Conservation (phyloP, 1,140 invertebrate genomes). For the Microplitis mediator region DNA sequence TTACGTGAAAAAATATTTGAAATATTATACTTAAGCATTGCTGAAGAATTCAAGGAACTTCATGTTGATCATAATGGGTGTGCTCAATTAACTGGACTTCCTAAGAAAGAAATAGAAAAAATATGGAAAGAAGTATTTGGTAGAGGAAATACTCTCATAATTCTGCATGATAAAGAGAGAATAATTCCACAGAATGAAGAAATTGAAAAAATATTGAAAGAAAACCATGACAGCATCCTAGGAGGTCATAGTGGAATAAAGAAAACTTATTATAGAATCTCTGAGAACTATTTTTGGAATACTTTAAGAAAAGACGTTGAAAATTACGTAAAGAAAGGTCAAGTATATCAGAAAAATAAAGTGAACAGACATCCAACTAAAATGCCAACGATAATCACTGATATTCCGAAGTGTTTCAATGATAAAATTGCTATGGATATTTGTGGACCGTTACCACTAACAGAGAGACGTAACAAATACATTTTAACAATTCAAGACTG, state of each 20-base stretch:
- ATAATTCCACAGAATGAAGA: neutral
- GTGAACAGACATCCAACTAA: conserved; percentile 3
- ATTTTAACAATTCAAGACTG: conserved; percentile 25
- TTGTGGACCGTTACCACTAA: too few relatives aligned
- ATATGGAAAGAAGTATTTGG: conserved; percentile 5
- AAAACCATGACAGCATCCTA: conserved; percentile 18
- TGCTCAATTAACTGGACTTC: neutral
- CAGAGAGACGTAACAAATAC: conserved; percentile 24
- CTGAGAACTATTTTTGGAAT: conserved; percentile 22
- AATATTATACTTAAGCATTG: neutral
- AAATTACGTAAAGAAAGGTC: conserved; percentile 22
- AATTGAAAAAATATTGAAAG: conserved; percentile 15
- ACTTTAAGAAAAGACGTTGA: conserved; percentile 25
- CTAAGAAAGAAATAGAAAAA: conserved; percentile 3
- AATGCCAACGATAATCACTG: conserved; percentile 29
- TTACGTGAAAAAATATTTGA: neutral
- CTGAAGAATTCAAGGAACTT: conserved; percentile 23
- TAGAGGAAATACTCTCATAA: neutral
- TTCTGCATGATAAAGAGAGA: conserved; percentile 7
- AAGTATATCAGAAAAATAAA: conserved; percentile 26
- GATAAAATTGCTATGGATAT: conserved; percentile 28
- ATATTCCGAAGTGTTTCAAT: conserved; percentile 15
- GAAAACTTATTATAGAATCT: conserved; percentile 21
- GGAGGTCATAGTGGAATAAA: conserved; percentile 24
- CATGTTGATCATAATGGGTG: conserved; percentile 14